Base-by-base conservation (phyloP, 2,888 invertebrate species). In the Lasioglossum malachurum region DNA sequence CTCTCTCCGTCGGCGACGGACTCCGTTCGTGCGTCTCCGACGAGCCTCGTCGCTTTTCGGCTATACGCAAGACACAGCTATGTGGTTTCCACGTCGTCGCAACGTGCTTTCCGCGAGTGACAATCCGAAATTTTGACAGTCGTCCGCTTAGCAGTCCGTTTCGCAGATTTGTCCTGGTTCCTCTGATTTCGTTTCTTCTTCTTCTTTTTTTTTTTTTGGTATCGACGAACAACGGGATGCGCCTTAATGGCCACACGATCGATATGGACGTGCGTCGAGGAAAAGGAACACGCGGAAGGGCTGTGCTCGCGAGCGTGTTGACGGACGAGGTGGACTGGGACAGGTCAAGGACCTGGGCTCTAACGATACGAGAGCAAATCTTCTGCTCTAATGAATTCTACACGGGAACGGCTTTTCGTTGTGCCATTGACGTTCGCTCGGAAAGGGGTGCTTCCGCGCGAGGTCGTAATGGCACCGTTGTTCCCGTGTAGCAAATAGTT, bases 291-390 rank as follows among this genome's bases (percentile, higher is more conserved):
- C 27, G 57, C 53, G 81, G 72, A 41, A 35, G 14, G 49, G 67
- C 41, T 23, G 46, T 57, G 49, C 35, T 77, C 23, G 78, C 41
- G 69, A 41, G 75, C 78, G 53, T 49, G 73, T 75, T 60, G 82
- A 88, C 75, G 75, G 82, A 81, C 74, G 78, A 82, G 83, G 71
- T 76, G 82, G 83, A 82, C 82, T 78, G 80, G 84, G 83, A 78
- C 90, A 91, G 91, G 91, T 91, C 91, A 90, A 91, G 91, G 87
- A 91, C 91, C 90, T 85, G 83, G 75, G 82, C 87, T 72, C 64
- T 75, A 81, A 88, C 80, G 87, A 91, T 82, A 82, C 86, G 83
- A 80, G 87, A 87, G 84, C 89, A 82, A 80, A 46, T 90, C 84
- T 79, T 78, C 80, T 79, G 82, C 84, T 86, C 75, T 83, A 83